A percentile compares a stretch with the other conserved stretches of the same genome.
phyloP scores from a whole-genome alignment of 2,113 vertebrate genomes.

The Nesogale talazaci region DNA sequence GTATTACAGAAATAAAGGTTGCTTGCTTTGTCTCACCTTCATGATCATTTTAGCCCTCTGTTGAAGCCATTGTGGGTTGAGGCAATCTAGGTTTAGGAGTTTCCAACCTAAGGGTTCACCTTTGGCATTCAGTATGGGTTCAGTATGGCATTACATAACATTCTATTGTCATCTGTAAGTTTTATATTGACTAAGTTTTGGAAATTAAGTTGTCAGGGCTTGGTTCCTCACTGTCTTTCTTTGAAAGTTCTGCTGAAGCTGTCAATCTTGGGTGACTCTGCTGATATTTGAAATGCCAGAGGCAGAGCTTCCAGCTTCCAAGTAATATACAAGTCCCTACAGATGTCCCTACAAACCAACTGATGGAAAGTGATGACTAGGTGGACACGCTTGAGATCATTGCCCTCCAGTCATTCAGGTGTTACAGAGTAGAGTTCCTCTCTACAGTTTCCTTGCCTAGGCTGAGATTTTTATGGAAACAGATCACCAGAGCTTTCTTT shows the following conservation, averaged over 20 bases:
- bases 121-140: too few species aligned
- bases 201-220: neutral
- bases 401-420: neutral
- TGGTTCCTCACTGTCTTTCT: neutral
- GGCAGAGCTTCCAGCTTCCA: neutral
- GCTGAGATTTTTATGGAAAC: neutral
- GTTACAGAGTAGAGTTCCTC: neutral
- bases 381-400: neutral
- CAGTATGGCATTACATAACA: neutral
- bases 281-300: neutral
- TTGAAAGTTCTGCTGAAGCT: neutral
- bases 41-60: neutral
- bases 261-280: neutral
- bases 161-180: neutral
- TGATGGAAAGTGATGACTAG: neutral
- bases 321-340: neutral
- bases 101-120: neutral
- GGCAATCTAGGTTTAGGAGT: neutral
- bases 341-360: neutral
- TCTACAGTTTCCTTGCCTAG: neutral
- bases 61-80: neutral
- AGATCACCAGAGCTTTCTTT: neutral
- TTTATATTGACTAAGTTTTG: neutral
- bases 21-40: neutral
- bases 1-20: neutral